Base-by-base conservation (phyloP, 2,888 invertebrate species). In the Furcula furcula region DNA sequence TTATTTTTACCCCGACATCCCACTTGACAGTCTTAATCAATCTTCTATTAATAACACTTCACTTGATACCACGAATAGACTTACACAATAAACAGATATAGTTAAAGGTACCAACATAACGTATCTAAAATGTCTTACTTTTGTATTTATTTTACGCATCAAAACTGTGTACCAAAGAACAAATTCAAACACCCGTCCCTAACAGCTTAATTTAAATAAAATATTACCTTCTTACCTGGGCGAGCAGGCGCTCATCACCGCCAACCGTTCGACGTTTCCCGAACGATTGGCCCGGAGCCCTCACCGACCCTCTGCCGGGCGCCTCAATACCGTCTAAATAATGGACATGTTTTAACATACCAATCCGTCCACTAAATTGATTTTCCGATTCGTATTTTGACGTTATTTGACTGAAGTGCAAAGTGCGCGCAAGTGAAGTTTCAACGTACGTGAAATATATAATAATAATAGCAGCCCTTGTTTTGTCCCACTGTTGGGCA, bases 261-360 rank as follows among this genome's bases (percentile, higher is more conserved):
- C 64, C 51, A 65, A 70, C 72, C 70, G 67, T 71, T 67, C 70
- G 64, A 70, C 71, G 71, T 76, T 75, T 64, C 70, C 60, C 61
- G 55, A 69, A 65, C 73, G 69, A 68, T 76, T 76, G 71, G 68
- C 72, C 66, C 55, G 42, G 63, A 67, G 68, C 72, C 47, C 55
- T 68, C 72, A 47, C 55, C 56, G 60, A 53, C 57, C 59, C 56
- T 53, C 38, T 52, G 47, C 40, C 47, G 55, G 61, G 51, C 46
- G 53, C 66, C 63, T 60, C 69, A 56, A 65, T 68, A 62, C 65
- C 54, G 60, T 58, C 68, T 81, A 77, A 81, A 81, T 83, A 83
- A 81, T 77, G 71, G 75, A 76, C 78, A 78, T 76, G 79, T 76
- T 78, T 76, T 71, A 78, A 71, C 67, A 67, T 55, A 68, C 67